A percentile compares a stretch with the other conserved stretches of the same genome.
phyloP scores from a whole-genome alignment of 2,888 invertebrate species.

The Tenodera sinensis region DNA sequence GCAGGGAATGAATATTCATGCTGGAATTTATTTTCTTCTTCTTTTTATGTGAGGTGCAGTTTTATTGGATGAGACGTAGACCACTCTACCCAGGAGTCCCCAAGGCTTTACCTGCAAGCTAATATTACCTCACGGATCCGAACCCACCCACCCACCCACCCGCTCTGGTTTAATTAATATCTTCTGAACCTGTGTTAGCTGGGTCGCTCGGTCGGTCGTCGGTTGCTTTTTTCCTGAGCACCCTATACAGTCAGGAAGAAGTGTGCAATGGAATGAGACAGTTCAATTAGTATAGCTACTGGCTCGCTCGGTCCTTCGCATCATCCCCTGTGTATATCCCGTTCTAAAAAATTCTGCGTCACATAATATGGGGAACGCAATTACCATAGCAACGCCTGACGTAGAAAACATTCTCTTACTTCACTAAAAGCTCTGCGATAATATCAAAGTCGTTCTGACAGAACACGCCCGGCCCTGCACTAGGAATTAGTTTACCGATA shows the following conservation, averaged over 20 bases:
- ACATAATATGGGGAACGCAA: background rate
- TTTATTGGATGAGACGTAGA: background rate
- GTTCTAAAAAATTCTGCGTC: background rate
- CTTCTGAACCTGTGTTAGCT: too few relatives aligned
- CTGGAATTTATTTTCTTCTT: background rate
- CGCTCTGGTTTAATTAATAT: background rate
- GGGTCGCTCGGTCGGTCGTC: too few relatives aligned
- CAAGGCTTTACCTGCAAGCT: background rate
- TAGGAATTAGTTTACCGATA: background rate
- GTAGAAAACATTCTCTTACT: too few relatives aligned
- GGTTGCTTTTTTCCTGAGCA: background rate
- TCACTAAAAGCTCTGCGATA: background rate
- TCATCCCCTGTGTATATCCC: background rate
- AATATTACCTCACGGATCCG: background rate
- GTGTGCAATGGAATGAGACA: background rate
- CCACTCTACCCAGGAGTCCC: background rate
- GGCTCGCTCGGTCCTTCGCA: too few relatives aligned
- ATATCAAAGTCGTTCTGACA: background rate
- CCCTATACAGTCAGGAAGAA: background rate
- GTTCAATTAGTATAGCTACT: background rate
- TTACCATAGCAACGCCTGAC: background rate
- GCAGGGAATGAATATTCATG: too few relatives aligned
- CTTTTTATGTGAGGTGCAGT: background rate
- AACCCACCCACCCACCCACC: too few relatives aligned
- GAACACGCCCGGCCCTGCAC: background rate